Percentiles rank a stretch among this genome's conserved stretches.
Conservation (phyloP, 2,113 vertebrate species). For the Microtus pennsylvanicus region DNA sequence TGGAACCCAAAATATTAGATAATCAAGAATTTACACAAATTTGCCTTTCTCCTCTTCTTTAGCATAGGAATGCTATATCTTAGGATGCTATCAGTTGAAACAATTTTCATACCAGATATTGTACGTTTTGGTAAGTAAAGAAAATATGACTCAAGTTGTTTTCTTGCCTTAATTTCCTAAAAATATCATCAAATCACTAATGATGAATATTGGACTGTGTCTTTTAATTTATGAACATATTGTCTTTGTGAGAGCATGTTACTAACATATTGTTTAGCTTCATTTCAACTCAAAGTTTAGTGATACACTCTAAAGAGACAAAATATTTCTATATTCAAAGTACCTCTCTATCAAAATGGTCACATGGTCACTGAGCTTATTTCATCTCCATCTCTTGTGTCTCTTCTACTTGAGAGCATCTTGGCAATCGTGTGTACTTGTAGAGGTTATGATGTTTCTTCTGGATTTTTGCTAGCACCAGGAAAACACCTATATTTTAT, state of each 20-base stretch:
- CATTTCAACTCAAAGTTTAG: neutral
- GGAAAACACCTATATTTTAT: conserved; percentile 57
- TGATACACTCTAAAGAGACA: conserved; percentile 39
- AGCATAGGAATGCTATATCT: neutral
- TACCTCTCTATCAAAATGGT: conserved; percentile 33
- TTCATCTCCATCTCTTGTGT: conserved; percentile 51
- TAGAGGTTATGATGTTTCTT: conserved; percentile 51
- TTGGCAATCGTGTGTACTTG: conserved; percentile 22
- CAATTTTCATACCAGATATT: conserved; percentile 2
- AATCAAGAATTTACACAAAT: neutral
- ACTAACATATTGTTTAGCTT: neutral
- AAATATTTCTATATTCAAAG: conserved; percentile 53
- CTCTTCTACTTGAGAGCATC: conserved; percentile 34
- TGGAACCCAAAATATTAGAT: neutral
- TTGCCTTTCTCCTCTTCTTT: neutral
- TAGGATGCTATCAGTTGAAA: neutral
- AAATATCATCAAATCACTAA: neutral
- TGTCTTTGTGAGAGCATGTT: neutral
- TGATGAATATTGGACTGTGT: neutral
- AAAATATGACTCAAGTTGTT: conserved; percentile 12
- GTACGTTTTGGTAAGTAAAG: conserved; percentile 11
- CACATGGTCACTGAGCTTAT: conserved; percentile 43
- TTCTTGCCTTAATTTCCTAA: conserved; percentile 21
- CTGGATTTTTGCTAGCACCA: conserved; percentile 50
- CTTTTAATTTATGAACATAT: conserved; percentile 8